A percentile compares a stretch with the other conserved stretches of the same genome.
Evolutionary conservation across 2,113 vertebrate species (phyloP).

Genomic region (Puma concolor): DNA sequence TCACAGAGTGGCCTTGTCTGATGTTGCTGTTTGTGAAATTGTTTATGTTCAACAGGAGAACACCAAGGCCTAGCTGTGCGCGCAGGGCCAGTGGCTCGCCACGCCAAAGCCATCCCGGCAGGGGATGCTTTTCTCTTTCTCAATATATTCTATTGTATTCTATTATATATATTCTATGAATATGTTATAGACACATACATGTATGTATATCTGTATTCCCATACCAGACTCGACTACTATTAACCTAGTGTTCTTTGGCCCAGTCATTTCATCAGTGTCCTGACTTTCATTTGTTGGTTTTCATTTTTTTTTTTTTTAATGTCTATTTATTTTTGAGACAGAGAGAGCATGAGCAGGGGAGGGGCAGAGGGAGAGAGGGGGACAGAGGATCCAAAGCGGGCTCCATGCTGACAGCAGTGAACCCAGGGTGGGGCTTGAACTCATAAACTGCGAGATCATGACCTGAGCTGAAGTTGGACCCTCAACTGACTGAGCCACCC

Average conservation of each 20-base stretch:
- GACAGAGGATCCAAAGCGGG: no score
- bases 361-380: no score
- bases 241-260: constrained; percentile 23
- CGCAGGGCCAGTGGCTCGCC: background rate
- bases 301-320: background rate
- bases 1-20: background rate
- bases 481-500: no score
- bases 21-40: background rate
- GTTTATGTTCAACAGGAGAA: background rate
- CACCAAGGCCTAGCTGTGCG: background rate
- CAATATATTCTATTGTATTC: background rate
- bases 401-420: no score
- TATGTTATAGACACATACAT: background rate
- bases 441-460: no score
- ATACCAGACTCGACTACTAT: background rate
- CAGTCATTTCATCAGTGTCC: background rate
- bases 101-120: background rate
- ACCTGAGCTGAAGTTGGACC: no score
- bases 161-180: background rate
- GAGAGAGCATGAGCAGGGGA: no score
- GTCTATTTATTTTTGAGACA: no score
- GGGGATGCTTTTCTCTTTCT: background rate
- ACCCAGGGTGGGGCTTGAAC: no score
- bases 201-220: background rate
- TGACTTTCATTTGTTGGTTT: constrained; percentile 45